phyloP scores from a whole-genome alignment of 2,888 invertebrate genomes.

The Netelia fuscicornis region DNA sequence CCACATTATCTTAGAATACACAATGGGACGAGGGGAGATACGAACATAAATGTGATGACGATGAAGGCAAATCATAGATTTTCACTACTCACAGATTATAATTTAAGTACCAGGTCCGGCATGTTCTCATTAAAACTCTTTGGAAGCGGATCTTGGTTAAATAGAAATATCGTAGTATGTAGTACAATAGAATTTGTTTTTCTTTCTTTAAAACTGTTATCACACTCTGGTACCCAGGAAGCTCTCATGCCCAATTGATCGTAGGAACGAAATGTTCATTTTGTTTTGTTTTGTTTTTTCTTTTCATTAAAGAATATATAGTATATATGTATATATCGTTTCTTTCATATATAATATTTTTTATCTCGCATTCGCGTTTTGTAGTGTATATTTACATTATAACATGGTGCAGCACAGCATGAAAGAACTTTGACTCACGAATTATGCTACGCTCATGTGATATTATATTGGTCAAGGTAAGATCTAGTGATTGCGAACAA shows the following conservation, averaged over 20 bases:
- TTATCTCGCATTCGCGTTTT: slow-evolving; percentile 55
- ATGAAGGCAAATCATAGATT: slow-evolving; percentile 26
- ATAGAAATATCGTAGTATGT: slow-evolving; percentile 29
- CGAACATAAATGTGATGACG: background rate
- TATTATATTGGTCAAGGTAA: slow-evolving; percentile 68
- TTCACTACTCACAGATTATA: background rate
- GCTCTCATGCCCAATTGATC: slow-evolving; percentile 64
- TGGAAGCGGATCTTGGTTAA: background rate
- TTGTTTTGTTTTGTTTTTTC: background rate
- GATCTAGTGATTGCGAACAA: slow-evolving; percentile 56
- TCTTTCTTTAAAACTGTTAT: slow-evolving; percentile 46
- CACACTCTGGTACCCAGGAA: slow-evolving; percentile 65
- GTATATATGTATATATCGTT: slow-evolving; percentile 41
- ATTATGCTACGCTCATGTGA: slow-evolving; percentile 64
- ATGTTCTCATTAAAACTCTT: slow-evolving; percentile 8
- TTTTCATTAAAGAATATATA: slow-evolving; percentile 45
- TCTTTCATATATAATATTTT: slow-evolving; percentile 52
- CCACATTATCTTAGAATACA: slow-evolving; percentile 21
- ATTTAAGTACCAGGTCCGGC: slow-evolving; percentile 8
- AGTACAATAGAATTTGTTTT: slow-evolving; percentile 42
- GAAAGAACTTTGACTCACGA: slow-evolving; percentile 57
- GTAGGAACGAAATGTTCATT: slow-evolving; percentile 57
- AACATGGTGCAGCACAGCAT: slow-evolving; percentile 65
- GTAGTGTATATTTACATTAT: slow-evolving; percentile 60
- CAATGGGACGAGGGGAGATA: slow-evolving; percentile 1